phyloP scores from a whole-genome alignment of 2,888 invertebrate genomes.

The Torymus aiolomorphi region DNA sequence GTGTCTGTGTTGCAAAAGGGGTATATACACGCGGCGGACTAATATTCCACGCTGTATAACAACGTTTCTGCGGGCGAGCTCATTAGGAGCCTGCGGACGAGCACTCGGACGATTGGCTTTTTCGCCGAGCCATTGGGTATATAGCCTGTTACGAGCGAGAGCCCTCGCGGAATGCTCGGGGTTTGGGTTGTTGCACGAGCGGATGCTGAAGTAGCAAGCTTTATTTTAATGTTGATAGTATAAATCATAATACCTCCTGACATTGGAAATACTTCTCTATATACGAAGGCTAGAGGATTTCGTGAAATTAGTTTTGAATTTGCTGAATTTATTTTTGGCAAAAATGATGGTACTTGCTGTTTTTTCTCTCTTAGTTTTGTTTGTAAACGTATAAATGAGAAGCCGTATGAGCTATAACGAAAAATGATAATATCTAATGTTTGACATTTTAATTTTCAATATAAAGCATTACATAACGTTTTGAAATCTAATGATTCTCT shows the following conservation, averaged over 20 bases:
- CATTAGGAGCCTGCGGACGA: constrained; percentile 35
- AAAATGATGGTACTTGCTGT: no score
- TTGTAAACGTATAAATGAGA: no score
- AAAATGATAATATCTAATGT: no score
- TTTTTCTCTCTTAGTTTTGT: no score
- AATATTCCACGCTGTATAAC: constrained; percentile 28
- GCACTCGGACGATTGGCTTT: constrained; percentile 26
- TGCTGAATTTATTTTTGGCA: no score
- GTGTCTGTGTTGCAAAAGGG: constrained; percentile 6
- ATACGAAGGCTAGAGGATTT: no score
- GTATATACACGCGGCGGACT: neutral
- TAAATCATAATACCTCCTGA: neutral
- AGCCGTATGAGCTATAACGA: no score
- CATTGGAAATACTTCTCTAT: no score
- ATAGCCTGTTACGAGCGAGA: neutral
- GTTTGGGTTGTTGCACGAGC: neutral
- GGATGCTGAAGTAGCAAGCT: neutral
- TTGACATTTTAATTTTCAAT: no score
- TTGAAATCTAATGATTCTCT: no score
- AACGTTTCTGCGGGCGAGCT: constrained; percentile 36
- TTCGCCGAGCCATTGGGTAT: constrained; percentile 12
- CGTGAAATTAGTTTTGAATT: no score
- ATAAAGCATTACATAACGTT: no score
- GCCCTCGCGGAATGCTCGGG: neutral
- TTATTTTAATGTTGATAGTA: constrained; percentile 26